Evolutionary conservation across 2,113 vertebrate species (phyloP).

Genomic region (Urocitellus parryii): DNA sequence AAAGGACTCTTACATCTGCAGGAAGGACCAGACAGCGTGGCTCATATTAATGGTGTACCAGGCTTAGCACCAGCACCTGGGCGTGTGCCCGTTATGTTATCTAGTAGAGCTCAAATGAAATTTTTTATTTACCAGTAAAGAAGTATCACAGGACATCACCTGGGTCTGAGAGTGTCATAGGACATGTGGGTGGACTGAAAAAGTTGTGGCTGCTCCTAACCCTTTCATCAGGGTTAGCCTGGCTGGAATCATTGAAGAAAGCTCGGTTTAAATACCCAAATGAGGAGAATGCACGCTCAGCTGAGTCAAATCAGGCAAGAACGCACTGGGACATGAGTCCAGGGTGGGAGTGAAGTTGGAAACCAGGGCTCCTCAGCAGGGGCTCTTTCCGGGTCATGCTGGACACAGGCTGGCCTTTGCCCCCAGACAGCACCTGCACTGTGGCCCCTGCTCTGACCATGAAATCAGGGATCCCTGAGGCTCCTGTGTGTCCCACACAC

Average conservation of each 20-base stretch:
- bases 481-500: neutral
- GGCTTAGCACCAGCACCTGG: too few relatives aligned
- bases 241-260: neutral
- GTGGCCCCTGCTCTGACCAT: neutral
- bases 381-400: neutral
- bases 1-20: neutral
- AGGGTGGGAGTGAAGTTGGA: accelerated
- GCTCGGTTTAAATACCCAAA: neutral
- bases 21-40: neutral
- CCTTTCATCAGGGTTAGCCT: accelerated
- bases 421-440: too few relatives aligned
- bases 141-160: neutral
- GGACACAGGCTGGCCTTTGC: neutral
- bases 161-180: neutral
- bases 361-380: neutral
- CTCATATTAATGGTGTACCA: too few relatives aligned
- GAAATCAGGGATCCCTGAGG: neutral
- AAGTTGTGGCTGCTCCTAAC: too few relatives aligned
- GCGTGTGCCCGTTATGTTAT: neutral
- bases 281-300: accelerated
- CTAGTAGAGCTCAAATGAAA: neutral
- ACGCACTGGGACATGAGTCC: accelerated
- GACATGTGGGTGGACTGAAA: neutral
- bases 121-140: neutral
- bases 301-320: too few relatives aligned